Conservation (phyloP, 2,888 invertebrate species). For the Vandiemenella viatica region DNA sequence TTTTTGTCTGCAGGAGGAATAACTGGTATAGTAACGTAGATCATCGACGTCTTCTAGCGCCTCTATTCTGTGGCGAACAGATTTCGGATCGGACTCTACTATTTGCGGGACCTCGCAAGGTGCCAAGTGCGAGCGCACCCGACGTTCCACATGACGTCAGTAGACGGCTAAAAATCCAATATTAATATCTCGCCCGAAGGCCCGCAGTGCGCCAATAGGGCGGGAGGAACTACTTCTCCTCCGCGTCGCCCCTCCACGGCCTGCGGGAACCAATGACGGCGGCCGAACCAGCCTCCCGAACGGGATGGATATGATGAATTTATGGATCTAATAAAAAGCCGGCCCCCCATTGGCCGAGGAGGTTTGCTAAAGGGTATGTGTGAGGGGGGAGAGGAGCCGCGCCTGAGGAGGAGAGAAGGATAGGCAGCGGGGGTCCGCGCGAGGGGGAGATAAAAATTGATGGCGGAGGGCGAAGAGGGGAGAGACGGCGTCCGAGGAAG, state of each 20-base stretch:
- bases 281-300: slow-evolving; percentile 13
- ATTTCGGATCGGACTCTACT: too few species aligned
- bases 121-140: neutral
- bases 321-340: slow-evolving; percentile 67
- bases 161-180: slow-evolving; percentile 60
- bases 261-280: slow-evolving; percentile 18
- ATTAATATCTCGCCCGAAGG: slow-evolving; percentile 58
- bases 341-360: slow-evolving; percentile 48
- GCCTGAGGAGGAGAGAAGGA: neutral
- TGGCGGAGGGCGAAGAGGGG: neutral
- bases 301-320: slow-evolving; percentile 51
- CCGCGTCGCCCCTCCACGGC: slow-evolving; percentile 10
- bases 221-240: slow-evolving; percentile 22
- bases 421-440: neutral
- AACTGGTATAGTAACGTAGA: too few species aligned
- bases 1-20: too few species aligned
- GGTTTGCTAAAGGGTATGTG: slow-evolving; percentile 2
- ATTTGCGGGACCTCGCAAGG: too few species aligned
- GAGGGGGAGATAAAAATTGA: neutral
- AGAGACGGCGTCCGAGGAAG: neutral
- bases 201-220: slow-evolving; percentile 33
- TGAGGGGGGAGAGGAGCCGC: neutral
- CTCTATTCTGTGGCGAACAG: too few species aligned
- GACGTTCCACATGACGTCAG: slow-evolving; percentile 12
- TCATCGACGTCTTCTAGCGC: too few species aligned